A percentile compares a stretch with the other conserved stretches of the same genome.
phyloP scores from a whole-genome alignment of 2,797 vertebrate genomes.

The Pseudopleuronectes americanus region DNA sequence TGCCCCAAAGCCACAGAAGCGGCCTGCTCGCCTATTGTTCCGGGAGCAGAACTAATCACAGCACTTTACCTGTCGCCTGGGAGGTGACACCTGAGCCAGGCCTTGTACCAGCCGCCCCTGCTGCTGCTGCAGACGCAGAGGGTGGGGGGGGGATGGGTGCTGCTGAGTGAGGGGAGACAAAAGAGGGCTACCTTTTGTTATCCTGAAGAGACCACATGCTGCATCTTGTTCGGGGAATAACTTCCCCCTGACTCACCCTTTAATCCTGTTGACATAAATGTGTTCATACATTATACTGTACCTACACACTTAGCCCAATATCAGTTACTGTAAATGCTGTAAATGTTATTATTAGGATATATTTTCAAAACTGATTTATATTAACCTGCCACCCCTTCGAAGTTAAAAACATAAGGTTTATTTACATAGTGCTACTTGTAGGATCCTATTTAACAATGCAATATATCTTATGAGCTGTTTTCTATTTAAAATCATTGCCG shows the following conservation, averaged over 20 bases:
- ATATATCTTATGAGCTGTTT: not conserved
- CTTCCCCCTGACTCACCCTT: slow-evolving; percentile 3
- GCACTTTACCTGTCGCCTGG: slow-evolving; percentile 80
- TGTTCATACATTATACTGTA: slow-evolving; percentile 2
- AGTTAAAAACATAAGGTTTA: not conserved
- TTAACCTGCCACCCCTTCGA: not conserved
- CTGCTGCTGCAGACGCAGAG: slow-evolving; percentile 40
- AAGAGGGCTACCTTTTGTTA: slow-evolving; percentile 43
- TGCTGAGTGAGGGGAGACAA: slow-evolving; percentile 52
- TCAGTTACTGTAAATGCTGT: not conserved
- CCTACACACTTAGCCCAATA: not conserved
- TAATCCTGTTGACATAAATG: slow-evolving; percentile 4
- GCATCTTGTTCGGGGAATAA: slow-evolving; percentile 40
- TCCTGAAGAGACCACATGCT: slow-evolving; percentile 31
- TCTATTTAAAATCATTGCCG: not conserved
- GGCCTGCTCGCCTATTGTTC: slow-evolving; percentile 71
- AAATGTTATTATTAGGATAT: not conserved
- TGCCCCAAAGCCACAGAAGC: slow-evolving; percentile 70
- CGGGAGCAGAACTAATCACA: slow-evolving; percentile 78
- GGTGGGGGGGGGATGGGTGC: slow-evolving; percentile 21
- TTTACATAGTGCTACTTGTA: not conserved
- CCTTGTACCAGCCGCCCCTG: slow-evolving; percentile 40
- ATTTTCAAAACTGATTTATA: not conserved
- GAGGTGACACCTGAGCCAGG: slow-evolving; percentile 79
- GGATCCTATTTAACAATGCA: not conserved